phyloP scores from a whole-genome alignment of 2,113 vertebrate genomes.

The Gavialis gangeticus region DNA sequence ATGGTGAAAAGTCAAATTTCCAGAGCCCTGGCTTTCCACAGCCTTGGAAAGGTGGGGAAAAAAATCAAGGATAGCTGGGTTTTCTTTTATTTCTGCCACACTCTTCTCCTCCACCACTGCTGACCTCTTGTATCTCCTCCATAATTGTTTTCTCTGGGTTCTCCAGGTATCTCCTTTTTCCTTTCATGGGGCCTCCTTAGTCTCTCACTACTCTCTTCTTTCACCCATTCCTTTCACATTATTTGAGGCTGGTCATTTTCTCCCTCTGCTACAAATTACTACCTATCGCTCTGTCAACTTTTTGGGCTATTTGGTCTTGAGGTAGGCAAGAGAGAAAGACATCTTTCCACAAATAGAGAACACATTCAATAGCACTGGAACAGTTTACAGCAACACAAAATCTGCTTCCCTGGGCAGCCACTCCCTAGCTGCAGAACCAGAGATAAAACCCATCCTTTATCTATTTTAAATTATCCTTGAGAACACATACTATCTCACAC shows the following conservation, averaged over 20 bases:
- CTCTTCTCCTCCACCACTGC: background rate
- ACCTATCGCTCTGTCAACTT: background rate
- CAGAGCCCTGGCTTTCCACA: background rate
- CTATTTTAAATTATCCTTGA: background rate
- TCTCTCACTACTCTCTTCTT: background rate
- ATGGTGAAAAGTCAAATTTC: background rate
- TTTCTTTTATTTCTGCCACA: background rate
- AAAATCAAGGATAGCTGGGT: background rate
- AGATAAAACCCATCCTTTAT: background rate
- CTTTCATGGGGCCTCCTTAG: no score
- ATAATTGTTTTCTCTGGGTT: background rate
- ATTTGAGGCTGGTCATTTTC: background rate
- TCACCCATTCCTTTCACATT: background rate
- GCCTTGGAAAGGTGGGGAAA: background rate
- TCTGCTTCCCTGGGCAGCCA: background rate
- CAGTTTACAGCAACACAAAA: accelerated
- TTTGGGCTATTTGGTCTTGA: background rate
- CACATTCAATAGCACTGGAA: accelerated
- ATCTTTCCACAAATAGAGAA: background rate
- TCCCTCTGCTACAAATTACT: background rate
- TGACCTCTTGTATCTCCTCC: background rate
- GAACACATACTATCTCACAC: accelerated
- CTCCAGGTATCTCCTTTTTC: no score
- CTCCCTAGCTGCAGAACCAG: background rate
- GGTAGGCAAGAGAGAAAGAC: background rate